phyloP scores from a whole-genome alignment of 2,113 vertebrate genomes.

The Mixornis gularis region DNA sequence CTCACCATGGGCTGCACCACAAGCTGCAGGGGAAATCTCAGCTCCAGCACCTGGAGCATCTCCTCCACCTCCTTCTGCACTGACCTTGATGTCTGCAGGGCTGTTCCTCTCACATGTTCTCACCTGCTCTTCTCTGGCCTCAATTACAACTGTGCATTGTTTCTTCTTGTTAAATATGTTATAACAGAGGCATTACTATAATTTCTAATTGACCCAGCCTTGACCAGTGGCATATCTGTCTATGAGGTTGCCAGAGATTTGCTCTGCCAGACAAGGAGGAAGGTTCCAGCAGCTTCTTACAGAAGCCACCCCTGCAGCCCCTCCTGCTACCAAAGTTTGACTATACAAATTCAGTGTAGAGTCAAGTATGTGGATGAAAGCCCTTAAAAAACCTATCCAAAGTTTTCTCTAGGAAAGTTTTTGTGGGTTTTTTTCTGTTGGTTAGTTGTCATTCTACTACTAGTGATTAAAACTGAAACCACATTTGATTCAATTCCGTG shows the following conservation, averaged over 20 bases:
- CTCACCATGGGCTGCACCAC: neutral
- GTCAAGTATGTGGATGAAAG: neutral
- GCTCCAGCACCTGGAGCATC: rapidly evolving
- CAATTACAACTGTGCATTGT: neutral
- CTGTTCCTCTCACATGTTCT: neutral
- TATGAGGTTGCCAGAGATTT: neutral
- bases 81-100: neutral
- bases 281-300: neutral
- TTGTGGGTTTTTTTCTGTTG: neutral
- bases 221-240: neutral
- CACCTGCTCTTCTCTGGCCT: neutral
- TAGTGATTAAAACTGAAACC: neutral
- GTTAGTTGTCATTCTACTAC: neutral
- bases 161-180: neutral
- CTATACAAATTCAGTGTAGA: neutral
- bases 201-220: neutral
- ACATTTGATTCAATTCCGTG: neutral
- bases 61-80: neutral
- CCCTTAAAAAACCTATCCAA: neutral
- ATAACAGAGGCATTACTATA: neutral
- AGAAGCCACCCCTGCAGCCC: neutral
- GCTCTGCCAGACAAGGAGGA: neutral
- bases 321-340: neutral
- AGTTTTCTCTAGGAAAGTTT: neutral
- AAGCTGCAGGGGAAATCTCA: neutral